These are phyloP conservation scores for Papilio demoleus DNA, from an alignment of 2,888 invertebrate species.

Conservation along the genomic window DNA sequence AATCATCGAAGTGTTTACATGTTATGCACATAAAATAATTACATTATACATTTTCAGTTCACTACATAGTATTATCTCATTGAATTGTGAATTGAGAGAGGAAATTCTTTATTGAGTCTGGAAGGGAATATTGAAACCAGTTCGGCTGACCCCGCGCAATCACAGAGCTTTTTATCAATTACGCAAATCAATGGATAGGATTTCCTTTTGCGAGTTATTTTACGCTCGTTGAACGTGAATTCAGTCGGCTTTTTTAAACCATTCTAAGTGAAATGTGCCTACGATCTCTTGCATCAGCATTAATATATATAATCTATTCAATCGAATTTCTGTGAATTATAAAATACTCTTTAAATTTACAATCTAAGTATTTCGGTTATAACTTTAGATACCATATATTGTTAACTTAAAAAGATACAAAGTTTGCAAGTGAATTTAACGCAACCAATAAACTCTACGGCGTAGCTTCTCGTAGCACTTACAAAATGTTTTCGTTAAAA, in stretches of 20 bases:
- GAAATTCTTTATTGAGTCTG: constrained; percentile 31
- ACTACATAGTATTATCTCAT: constrained; percentile 13
- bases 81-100: constrained; percentile 30
- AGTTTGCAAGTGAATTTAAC: neutral
- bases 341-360: no score
- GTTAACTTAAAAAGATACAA: neutral
- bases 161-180: constrained; percentile 41
- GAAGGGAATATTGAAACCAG: constrained; percentile 38
- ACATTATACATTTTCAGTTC: constrained; percentile 15
- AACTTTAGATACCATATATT: no score
- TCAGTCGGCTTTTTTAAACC: constrained; percentile 29
- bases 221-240: constrained; percentile 37
- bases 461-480: neutral
- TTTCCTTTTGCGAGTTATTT: constrained; percentile 40
- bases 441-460: neutral
- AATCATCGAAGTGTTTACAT: constrained; percentile 27
- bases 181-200: constrained; percentile 41
- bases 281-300: neutral
- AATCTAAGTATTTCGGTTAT: no score
- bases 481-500: neutral
- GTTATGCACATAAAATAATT: constrained; percentile 30
- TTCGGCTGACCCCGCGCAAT: constrained; percentile 40
- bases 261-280: constrained; percentile 3
- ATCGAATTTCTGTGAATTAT: no score
- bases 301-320: neutral